These are phyloP conservation scores for Phylloscopus whistleri DNA, from an alignment of 2,113 vertebrate genomes.

Conservation along the genomic window DNA sequence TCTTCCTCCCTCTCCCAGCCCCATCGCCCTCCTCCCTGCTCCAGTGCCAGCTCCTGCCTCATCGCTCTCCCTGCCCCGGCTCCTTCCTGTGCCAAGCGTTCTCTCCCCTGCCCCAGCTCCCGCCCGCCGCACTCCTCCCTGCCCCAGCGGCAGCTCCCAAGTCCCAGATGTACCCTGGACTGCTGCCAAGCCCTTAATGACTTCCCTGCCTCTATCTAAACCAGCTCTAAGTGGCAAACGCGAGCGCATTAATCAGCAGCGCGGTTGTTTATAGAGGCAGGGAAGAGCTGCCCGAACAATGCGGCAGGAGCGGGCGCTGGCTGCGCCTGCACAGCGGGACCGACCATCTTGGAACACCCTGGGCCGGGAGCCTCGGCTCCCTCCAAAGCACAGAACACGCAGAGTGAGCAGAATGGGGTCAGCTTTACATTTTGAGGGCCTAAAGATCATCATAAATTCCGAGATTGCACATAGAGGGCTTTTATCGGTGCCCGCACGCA, in stretches of 20 bases:
- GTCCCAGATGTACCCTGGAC: slow-evolving; percentile 61
- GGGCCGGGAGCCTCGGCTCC: not conserved
- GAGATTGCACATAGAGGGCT: not conserved
- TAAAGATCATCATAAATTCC: not conserved
- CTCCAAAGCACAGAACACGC: not conserved
- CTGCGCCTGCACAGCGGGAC: not conserved
- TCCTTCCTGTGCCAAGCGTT: not conserved
- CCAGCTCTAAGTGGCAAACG: slow-evolving; percentile 41
- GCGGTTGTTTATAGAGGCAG: slow-evolving; percentile 11
- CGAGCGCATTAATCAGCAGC: not conserved
- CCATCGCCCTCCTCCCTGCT: not conserved
- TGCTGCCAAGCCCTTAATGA: slow-evolving; percentile 74
- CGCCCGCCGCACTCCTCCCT: not conserved
- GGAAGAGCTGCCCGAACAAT: not conserved
- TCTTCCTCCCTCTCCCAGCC: not conserved
- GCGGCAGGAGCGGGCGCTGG: not conserved
- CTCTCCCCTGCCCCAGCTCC: not conserved
- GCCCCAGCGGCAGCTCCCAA: not conserved
- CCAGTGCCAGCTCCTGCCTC: not conserved
- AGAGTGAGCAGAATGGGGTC: not conserved
- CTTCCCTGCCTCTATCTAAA: slow-evolving; percentile 58
- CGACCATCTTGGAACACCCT: not conserved
- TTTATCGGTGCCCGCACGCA: accelerated
- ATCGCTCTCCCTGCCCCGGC: not conserved
- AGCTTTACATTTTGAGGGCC: not conserved